Percentiles rank a stretch among this genome's conserved stretches.
Conservation (phyloP, 2,113 vertebrate species). For the Potamarius usumacintae region DNA sequence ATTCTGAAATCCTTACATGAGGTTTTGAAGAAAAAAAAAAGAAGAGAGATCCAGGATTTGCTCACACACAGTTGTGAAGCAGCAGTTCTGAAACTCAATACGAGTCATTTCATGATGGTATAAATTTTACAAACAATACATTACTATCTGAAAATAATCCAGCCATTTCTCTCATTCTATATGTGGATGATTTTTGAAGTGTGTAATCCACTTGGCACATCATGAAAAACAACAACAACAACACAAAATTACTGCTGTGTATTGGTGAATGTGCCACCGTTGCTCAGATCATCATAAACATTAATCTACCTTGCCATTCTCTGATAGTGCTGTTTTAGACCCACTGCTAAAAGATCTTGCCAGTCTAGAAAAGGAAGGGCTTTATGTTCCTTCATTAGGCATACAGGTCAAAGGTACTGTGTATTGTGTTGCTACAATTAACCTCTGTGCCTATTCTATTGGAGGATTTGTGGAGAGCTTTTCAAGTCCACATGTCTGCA, state of each 20-base stretch:
- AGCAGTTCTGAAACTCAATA: background rate
- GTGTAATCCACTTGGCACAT: background rate
- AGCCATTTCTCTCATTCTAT: background rate
- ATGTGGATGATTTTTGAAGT: background rate
- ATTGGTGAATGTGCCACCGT: background rate
- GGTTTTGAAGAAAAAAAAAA: background rate
- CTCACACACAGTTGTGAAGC: background rate
- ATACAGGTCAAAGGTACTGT: background rate
- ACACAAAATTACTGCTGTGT: background rate
- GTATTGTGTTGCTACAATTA: background rate
- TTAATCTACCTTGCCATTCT: background rate
- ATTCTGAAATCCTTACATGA: background rate
- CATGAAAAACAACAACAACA: background rate
- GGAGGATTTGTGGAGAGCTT: slow-evolving; percentile 30
- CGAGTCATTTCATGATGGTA: background rate
- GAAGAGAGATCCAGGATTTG: background rate
- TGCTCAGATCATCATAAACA: background rate
- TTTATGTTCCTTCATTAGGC: background rate
- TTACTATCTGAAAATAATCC: background rate
- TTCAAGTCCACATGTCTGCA: background rate
- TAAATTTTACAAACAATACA: background rate
- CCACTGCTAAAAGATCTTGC: background rate
- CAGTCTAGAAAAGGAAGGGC: background rate
- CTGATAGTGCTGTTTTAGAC: background rate
- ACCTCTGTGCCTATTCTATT: background rate